Evolutionary conservation across 2,113 vertebrate genomes (phyloP).

Genomic region (Xiphophorus hellerii): DNA sequence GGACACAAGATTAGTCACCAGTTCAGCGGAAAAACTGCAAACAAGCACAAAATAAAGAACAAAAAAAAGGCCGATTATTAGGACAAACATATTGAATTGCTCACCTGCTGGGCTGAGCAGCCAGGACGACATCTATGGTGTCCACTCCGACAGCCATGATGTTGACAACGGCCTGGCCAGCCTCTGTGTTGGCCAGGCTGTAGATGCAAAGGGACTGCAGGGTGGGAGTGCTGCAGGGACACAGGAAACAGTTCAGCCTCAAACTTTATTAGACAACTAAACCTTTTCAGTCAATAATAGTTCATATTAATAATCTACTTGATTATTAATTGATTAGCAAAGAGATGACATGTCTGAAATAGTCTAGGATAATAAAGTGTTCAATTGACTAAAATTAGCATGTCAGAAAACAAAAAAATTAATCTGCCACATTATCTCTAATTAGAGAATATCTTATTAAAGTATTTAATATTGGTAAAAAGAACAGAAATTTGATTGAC

Average conservation of each 20-base stretch:
- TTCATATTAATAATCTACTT: too few species aligned
- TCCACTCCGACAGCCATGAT: slow-evolving; percentile 98
- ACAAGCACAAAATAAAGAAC: not conserved
- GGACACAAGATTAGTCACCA: not conserved
- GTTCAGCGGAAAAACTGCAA: too few species aligned
- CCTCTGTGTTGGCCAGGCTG: slow-evolving; percentile 95
- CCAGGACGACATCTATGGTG: slow-evolving; percentile 93
- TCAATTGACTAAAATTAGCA: too few species aligned
- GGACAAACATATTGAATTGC: not conserved
- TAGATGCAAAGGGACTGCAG: slow-evolving; percentile 95
- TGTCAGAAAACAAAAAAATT: not conserved
- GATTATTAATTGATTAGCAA: too few species aligned
- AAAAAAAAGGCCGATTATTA: too few species aligned
- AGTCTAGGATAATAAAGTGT: too few species aligned
- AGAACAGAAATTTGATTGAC: too few species aligned
- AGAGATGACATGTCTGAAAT: too few species aligned
- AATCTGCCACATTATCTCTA: not conserved
- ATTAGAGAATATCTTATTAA: too few species aligned
- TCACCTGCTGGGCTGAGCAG: slow-evolving; percentile 92
- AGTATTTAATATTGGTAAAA: too few species aligned
- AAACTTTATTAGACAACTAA: not conserved
- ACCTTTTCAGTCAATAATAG: too few species aligned
- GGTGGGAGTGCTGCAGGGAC: slow-evolving; percentile 81
- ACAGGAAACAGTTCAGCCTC: not conserved
- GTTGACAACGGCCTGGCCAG: slow-evolving; percentile 93